phyloP scores from a whole-genome alignment of 1,140 invertebrate species.

The Drosophila ironensis region DNA sequence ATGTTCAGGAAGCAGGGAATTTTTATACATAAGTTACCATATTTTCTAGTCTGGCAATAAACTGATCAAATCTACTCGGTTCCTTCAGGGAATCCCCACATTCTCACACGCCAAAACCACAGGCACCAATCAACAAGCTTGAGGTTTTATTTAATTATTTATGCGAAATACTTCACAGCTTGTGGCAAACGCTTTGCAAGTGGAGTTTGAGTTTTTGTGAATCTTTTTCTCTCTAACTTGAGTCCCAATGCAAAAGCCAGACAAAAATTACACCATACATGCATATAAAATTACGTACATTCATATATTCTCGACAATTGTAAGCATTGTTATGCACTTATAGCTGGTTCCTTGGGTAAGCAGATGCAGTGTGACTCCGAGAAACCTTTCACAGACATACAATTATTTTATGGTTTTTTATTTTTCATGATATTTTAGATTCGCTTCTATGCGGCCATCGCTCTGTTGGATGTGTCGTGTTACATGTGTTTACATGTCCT shows the following conservation, averaged over 20 bases:
- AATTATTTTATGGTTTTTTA: constrained; percentile 10
- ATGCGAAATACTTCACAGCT: constrained; percentile 26
- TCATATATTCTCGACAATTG: too few species aligned
- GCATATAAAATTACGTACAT: constrained; percentile 16
- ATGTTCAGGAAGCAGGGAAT: too few species aligned
- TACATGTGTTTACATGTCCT: constrained; percentile 67
- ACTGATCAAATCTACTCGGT: background rate
- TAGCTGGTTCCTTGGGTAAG: constrained; percentile 2
- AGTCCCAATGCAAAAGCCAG: constrained; percentile 13
- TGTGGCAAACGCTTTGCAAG: constrained; percentile 10
- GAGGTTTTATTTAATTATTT: constrained; percentile 38
- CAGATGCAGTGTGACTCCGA: background rate
- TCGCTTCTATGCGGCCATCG: constrained; percentile 18
- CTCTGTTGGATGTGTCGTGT: constrained; percentile 38
- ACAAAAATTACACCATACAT: constrained; percentile 23
- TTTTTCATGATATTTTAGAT: constrained; percentile 18
- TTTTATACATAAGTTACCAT: too few species aligned
- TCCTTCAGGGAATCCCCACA: background rate
- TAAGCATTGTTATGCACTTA: constrained; percentile 2
- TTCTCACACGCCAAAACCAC: background rate
- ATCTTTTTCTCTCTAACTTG: background rate
- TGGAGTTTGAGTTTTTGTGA: constrained; percentile 3
- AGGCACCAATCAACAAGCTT: constrained; percentile 19
- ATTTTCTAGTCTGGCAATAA: background rate
- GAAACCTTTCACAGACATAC: background rate